These are phyloP conservation scores for Nematopogon swammerdamellus DNA, from an alignment of 2,888 invertebrate genomes.

Conservation along the genomic window DNA sequence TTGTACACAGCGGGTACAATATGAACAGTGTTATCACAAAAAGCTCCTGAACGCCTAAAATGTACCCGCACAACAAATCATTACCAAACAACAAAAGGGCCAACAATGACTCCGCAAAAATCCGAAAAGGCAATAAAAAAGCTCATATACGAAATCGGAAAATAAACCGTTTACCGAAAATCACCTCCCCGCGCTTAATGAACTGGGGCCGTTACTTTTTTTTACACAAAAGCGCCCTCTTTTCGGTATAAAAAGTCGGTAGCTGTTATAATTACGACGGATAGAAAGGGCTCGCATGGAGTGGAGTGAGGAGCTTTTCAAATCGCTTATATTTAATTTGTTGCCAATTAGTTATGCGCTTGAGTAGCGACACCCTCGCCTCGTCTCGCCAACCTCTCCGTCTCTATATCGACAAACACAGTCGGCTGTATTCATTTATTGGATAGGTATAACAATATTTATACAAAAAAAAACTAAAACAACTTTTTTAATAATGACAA, in stretches of 20 bases:
- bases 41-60: no score
- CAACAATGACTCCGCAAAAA: neutral
- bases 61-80: neutral
- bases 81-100: neutral
- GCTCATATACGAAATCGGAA: neutral
- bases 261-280: neutral
- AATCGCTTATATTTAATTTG: slow-evolving; percentile 8
- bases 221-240: neutral
- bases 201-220: neutral
- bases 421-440: no score
- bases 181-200: neutral
- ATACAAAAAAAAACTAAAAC: no score
- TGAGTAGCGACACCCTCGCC: neutral
- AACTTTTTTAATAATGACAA: no score
- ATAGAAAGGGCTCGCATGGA: neutral
- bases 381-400: neutral
- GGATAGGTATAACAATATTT: no score
- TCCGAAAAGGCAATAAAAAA: neutral
- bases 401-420: no score
- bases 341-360: slow-evolving; percentile 1
- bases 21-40: no score
- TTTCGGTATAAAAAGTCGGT: neutral
- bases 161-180: neutral
- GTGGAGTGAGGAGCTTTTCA: slow-evolving; percentile 9
- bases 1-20: no score